Evolutionary conservation across 2,797 vertebrate genomes (phyloP).

Genomic region (Lates japonicus): DNA sequence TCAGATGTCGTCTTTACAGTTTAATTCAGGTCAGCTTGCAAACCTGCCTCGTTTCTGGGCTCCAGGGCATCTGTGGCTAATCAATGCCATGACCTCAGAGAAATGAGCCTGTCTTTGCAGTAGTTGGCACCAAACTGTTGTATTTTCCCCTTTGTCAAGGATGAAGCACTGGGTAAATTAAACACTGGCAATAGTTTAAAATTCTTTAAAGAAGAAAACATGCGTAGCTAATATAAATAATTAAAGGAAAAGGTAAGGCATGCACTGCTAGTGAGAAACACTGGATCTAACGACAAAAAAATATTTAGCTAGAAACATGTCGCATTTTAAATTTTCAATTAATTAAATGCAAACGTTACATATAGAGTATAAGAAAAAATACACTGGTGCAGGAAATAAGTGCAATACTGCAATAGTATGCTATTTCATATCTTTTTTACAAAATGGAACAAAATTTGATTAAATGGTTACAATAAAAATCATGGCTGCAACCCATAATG

Average conservation of each 20-base stretch:
- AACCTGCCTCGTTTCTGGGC: constrained; percentile 72
- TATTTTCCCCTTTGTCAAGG: constrained; percentile 48
- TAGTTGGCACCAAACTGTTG: constrained; percentile 56
- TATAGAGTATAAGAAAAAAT: background rate
- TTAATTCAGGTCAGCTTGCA: constrained; percentile 80
- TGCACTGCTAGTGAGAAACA: background rate
- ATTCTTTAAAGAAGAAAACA: constrained; percentile 1
- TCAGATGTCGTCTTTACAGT: constrained; percentile 72
- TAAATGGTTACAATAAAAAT: constrained; percentile 43
- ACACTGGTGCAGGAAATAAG: background rate
- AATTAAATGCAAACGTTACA: background rate
- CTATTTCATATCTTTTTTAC: constrained; percentile 1
- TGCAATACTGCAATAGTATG: constrained; percentile 7
- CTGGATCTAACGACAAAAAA: background rate
- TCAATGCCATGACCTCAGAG: constrained; percentile 83
- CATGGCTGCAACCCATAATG: constrained; percentile 24
- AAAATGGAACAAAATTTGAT: constrained; percentile 28
- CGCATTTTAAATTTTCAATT: background rate
- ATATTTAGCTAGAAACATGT: background rate
- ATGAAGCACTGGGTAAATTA: constrained; percentile 11
- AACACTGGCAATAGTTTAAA: constrained; percentile 11
- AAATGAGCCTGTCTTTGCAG: constrained; percentile 74
- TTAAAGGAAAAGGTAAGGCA: background rate
- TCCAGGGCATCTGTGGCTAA: constrained; percentile 75
- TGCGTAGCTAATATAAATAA: background rate